A percentile compares a stretch with the other conserved stretches of the same genome.
phyloP scores from a whole-genome alignment of 1,140 invertebrate genomes.

The Mactra quadrangularis region DNA sequence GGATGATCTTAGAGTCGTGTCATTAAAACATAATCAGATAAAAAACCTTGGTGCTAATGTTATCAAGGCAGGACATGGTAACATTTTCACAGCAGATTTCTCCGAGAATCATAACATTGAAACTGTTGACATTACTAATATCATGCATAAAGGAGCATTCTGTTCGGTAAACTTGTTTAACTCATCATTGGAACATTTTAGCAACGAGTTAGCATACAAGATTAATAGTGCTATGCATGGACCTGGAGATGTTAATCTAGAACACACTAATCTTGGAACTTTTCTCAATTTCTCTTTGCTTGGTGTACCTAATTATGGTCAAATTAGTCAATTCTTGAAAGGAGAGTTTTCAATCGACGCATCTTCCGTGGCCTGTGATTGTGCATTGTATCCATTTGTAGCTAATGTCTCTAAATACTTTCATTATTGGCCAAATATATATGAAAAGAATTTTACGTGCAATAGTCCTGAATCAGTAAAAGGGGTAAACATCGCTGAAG shows the following conservation, averaged over 20 bases:
- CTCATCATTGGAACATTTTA: neutral
- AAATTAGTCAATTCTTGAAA: slow-evolving; percentile 4
- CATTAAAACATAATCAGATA: slow-evolving; percentile 20
- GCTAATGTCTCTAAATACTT: neutral
- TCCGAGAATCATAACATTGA: slow-evolving; percentile 16
- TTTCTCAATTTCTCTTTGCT: slow-evolving; percentile 32
- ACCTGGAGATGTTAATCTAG: slow-evolving; percentile 1
- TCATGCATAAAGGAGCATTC: slow-evolving; percentile 14
- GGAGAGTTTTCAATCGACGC: slow-evolving; percentile 4
- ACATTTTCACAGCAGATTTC: slow-evolving; percentile 23
- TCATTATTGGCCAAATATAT: slow-evolving; percentile 1
- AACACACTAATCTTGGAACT: neutral
- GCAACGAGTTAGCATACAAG: neutral
- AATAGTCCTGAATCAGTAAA: slow-evolving; percentile 21
- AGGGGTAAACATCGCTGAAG: neutral
- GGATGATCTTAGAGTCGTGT: slow-evolving; percentile 10
- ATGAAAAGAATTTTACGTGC: neutral
- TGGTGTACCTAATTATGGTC: neutral
- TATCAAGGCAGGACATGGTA: neutral
- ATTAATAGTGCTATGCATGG: slow-evolving; percentile 7
- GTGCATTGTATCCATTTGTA: slow-evolving; percentile 21
- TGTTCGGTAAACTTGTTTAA: slow-evolving; percentile 20
- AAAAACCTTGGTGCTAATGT: slow-evolving; percentile 8
- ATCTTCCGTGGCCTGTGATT: slow-evolving; percentile 25
- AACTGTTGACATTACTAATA: slow-evolving; percentile 18